Percentiles rank a stretch among this genome's conserved stretches.
Conservation (phyloP, 37 sponge, comb jelly and placozoan species). For the Oscarella lobularis region DNA sequence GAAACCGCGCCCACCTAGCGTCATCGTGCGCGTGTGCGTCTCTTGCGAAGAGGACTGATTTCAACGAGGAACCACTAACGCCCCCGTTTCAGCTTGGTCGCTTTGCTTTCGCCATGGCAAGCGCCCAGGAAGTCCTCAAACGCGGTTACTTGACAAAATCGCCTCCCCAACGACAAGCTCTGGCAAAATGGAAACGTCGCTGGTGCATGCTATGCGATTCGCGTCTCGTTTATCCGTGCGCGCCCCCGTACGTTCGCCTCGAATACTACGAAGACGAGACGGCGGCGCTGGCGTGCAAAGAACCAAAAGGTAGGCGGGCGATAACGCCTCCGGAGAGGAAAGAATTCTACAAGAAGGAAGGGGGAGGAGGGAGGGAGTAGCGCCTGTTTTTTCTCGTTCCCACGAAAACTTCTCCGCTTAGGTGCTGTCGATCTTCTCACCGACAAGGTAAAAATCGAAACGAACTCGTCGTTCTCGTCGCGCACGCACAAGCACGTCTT, state of each 20-base stretch:
- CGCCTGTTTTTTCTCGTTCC: neutral
- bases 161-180: conserved; percentile 27
- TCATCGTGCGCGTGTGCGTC: too few species aligned
- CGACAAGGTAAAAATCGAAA: too few species aligned
- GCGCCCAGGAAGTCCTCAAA: conserved; percentile 30
- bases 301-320: conserved; percentile 38
- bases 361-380: too few species aligned
- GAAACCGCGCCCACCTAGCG: too few species aligned
- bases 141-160: conserved; percentile 54
- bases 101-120: neutral
- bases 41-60: too few species aligned
- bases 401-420: neutral
- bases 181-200: conserved; percentile 34
- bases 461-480: too few species aligned
- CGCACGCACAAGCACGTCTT: conserved; percentile 48
- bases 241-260: conserved; percentile 44
- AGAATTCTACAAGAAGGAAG: neutral
- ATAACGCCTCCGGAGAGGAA: neutral
- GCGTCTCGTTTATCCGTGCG: conserved; percentile 34
- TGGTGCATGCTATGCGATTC: conserved; percentile 62
- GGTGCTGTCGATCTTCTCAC: conserved; percentile 10
- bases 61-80: too few species aligned
- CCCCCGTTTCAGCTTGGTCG: too few species aligned
- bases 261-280: conserved; percentile 52
- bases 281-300: conserved; percentile 20